Conservation (phyloP, 1,140 invertebrate species). For the Uloborus diversus region DNA sequence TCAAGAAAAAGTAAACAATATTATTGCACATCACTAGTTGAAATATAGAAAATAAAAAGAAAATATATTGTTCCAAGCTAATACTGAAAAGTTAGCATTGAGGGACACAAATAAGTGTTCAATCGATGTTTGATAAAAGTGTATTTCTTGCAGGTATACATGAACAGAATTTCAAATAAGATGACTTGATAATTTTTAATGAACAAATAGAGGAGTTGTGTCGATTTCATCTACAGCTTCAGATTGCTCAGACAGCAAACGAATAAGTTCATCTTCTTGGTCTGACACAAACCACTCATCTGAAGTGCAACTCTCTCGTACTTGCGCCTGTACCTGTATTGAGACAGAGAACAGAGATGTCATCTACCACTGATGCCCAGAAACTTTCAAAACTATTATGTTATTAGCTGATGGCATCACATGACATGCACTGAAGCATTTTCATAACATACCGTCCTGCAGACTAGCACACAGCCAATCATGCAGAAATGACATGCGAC, state of each 20-base stretch:
- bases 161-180: not conserved
- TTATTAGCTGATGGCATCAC: not conserved
- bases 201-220: conserved; percentile 21
- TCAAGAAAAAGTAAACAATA: no score
- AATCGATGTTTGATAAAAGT: no score
- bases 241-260: conserved; percentile 69
- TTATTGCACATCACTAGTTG: no score
- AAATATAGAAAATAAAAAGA: no score
- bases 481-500: conserved; percentile 13
- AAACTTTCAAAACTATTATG: not conserved
- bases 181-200: not conserved
- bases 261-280: conserved; percentile 82
- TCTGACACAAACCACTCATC: conserved; percentile 82
- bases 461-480: not conserved
- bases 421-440: not conserved
- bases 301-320: conserved; percentile 64
- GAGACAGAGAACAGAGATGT: conserved; percentile 58
- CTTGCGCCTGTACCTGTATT: conserved; percentile 48
- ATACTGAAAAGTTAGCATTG: no score
- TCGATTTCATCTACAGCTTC: conserved; percentile 45
- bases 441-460: not conserved
- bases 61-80: no score
- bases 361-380: conserved; percentile 5
- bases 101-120: no score
- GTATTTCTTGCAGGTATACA: no score